phyloP scores from a whole-genome alignment of 2,888 invertebrate species.

The Helleia helle region DNA sequence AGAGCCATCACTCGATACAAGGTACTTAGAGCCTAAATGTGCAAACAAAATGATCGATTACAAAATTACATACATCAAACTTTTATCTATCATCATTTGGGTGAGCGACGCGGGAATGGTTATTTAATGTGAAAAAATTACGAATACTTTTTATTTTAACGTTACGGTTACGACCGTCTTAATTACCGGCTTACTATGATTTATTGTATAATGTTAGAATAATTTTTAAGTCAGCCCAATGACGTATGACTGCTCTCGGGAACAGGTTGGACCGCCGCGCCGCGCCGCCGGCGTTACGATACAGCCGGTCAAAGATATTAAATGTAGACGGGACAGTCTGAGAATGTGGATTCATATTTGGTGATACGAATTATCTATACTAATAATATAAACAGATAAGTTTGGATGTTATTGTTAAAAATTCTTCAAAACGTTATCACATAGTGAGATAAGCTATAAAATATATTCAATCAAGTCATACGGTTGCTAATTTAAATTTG shows the following conservation, averaged over 20 bases:
- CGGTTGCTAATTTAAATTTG: too few species aligned
- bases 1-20: too few species aligned
- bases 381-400: too few species aligned
- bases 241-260: slow-evolving; percentile 57
- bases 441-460: too few species aligned
- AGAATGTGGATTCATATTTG: too few species aligned
- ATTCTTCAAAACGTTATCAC: too few species aligned
- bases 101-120: slow-evolving; percentile 46
- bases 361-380: too few species aligned
- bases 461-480: too few species aligned
- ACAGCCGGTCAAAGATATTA: slow-evolving; percentile 16
- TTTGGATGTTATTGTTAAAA: too few species aligned
- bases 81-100: slow-evolving; percentile 56
- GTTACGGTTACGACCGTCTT: slow-evolving; percentile 70
- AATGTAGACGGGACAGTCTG: neutral
- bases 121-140: slow-evolving; percentile 70
- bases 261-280: slow-evolving; percentile 58
- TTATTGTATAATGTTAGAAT: slow-evolving; percentile 68
- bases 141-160: slow-evolving; percentile 58
- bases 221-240: slow-evolving; percentile 60
- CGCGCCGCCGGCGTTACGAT: slow-evolving; percentile 61
- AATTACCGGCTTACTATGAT: slow-evolving; percentile 72
- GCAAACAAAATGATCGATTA: slow-evolving; percentile 20
- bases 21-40: too few species aligned
- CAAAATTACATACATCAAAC: slow-evolving; percentile 18